Evolutionary conservation across 2,888 invertebrate genomes (phyloP).

Genomic region (Melinopterus prodromus): DNA sequence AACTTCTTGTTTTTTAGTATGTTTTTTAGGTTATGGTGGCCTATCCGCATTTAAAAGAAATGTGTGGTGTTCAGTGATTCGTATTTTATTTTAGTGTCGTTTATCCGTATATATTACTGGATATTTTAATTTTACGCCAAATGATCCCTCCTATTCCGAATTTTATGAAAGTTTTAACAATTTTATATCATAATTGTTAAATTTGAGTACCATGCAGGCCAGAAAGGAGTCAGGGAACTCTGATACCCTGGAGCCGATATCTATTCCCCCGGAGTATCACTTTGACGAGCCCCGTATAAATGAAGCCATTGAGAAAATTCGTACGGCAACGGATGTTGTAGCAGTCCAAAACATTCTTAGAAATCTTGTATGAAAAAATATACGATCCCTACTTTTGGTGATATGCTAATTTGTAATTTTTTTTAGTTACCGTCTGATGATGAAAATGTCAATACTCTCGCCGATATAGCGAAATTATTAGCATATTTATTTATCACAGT

Average conservation of each 20-base stretch:
- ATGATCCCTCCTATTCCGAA: neutral
- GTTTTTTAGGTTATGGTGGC: conserved; percentile 27
- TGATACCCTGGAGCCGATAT: neutral
- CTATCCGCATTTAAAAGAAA: conserved; percentile 32
- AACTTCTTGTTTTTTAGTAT: too few species aligned
- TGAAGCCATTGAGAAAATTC: neutral
- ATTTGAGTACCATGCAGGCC: neutral
- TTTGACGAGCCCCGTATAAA: neutral
- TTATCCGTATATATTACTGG: neutral
- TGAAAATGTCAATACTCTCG: conserved; percentile 16
- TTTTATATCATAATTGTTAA: neutral
- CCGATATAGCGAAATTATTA: conserved; percentile 33
- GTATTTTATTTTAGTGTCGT: conserved; percentile 12
- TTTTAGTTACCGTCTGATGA: conserved; percentile 33
- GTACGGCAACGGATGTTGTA: neutral
- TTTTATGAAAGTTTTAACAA: neutral
- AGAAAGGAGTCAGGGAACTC: neutral
- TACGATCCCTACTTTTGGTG: neutral
- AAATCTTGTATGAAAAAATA: neutral
- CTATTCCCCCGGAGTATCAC: neutral
- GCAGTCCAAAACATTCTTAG: neutral
- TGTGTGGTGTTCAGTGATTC: conserved; percentile 22
- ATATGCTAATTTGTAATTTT: neutral
- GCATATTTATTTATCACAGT: conserved; percentile 40
- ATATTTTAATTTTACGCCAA: neutral